Evolutionary conservation across 2,797 vertebrate species (phyloP), one percentile per base, ranked within the genome.

Genomic region (Chlorospingus semifuscus): DNA sequence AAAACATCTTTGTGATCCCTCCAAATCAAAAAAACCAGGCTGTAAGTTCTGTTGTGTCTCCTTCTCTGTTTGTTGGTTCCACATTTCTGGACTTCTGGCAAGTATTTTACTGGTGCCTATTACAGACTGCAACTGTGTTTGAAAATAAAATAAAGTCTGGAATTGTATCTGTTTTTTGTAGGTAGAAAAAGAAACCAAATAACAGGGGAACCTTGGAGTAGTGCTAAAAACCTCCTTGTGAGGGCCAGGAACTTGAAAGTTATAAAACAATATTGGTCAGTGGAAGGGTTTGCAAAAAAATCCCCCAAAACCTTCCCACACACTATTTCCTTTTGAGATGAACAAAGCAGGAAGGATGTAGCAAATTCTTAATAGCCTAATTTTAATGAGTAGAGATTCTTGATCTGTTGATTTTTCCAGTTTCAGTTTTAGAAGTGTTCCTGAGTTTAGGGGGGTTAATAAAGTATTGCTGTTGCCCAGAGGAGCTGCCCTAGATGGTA

Each of bases 11-110:
- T 93, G 83, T 98, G 30, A 96, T 98, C 57, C 99, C 99, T 30
- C 97, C 99, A 88, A 99, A 99, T 98, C 99, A 99, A 97, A 99
- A 99, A 97, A 98, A 98, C 88, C 98, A 98, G 81, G 99, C 99
- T 22, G 99, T 99, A 96, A 98, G 99, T 98, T 92, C 55, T 37
- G 6, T 80, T 1, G 1, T 8, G 42, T 63, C 53, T 61, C 14
- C 2, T 50, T 78, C 92, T 66, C 17, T 42, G 22, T 64, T 37
- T 56, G 44, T 66, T 70, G 18, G 11, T 55, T 74, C 20, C 29
- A 14, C 15, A 5, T 83, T 71, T 85, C 39, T 87, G 55, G 32
- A 47, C 47, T 91, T 93, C 22, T 80, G 50, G 18, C 10, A 39
- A 20, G 13, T 79, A 6, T 77, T 65, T 77, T 82, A 50, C 24